A percentile compares a stretch with the other conserved stretches of the same genome.
Evolutionary conservation across 2,797 vertebrate genomes (phyloP).

Genomic region (Nothura maculosa): DNA sequence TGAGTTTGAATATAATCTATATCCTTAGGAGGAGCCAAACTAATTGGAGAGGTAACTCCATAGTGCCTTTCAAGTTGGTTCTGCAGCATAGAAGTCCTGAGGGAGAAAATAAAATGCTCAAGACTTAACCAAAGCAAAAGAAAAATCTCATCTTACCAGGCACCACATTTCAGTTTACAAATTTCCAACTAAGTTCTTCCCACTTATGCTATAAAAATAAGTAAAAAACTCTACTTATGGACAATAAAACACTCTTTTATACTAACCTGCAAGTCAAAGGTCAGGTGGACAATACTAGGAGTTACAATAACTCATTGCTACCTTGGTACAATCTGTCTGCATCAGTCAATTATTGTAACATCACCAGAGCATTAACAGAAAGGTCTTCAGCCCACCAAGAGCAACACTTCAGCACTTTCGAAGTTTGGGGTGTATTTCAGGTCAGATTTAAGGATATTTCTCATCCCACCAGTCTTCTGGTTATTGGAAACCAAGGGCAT

Average conservation of each 20-base stretch:
- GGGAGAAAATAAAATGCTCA: constrained; percentile 35
- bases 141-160: neutral
- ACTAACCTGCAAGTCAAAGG: neutral
- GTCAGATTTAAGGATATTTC: neutral
- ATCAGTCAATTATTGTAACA: neutral
- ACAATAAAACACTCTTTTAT: neutral
- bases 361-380: neutral
- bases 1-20: constrained; percentile 92
- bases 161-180: neutral
- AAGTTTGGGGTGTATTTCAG: neutral
- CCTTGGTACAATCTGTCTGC: neutral
- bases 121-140: neutral
- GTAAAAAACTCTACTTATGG: neutral
- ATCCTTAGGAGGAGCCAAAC: constrained; percentile 90
- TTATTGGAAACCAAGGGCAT: neutral
- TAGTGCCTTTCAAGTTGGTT: constrained; percentile 89
- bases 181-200: neutral
- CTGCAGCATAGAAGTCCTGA: constrained; percentile 84
- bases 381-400: neutral
- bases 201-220: neutral
- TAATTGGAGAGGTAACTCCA: constrained; percentile 94
- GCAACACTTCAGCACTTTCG: neutral
- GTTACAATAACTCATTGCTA: neutral
- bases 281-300: neutral
- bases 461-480: neutral